phyloP scores from a whole-genome alignment of 1,140 invertebrate species.

The Hormaphis cornu region DNA sequence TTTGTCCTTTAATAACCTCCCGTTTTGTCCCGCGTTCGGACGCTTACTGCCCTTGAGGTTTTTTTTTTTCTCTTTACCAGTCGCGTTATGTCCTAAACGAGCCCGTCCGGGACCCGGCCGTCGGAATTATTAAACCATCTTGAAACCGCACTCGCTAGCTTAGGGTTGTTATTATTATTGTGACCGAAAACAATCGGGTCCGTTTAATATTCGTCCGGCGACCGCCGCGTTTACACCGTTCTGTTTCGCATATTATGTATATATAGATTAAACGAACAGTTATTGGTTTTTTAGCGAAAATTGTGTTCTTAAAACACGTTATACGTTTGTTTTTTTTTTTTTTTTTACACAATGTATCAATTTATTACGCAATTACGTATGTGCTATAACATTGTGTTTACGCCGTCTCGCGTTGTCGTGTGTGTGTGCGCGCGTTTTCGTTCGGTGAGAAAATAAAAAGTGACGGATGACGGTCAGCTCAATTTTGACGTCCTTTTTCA shows the following conservation, averaged over 20 bases:
- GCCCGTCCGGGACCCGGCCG: neutral
- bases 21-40: neutral
- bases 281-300: neutral
- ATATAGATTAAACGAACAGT: neutral
- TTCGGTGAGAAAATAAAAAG: neutral
- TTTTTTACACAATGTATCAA: neutral
- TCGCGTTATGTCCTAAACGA: neutral
- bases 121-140: neutral
- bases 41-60: neutral
- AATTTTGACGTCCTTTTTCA: conserved; percentile 1
- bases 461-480: conserved; percentile 3
- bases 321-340: too few relatives aligned
- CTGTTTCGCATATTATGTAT: neutral
- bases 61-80: neutral
- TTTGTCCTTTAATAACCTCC: neutral
- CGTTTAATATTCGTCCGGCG: neutral
- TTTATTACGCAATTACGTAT: neutral
- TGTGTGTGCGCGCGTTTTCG: neutral
- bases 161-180: too few relatives aligned
- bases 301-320: too few relatives aligned
- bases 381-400: neutral
- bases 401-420: neutral
- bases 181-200: too few relatives aligned
- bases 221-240: neutral
- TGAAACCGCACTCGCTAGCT: neutral